Conservation (phyloP, 2,113 vertebrate species). For the Lucifuga dentata region DNA sequence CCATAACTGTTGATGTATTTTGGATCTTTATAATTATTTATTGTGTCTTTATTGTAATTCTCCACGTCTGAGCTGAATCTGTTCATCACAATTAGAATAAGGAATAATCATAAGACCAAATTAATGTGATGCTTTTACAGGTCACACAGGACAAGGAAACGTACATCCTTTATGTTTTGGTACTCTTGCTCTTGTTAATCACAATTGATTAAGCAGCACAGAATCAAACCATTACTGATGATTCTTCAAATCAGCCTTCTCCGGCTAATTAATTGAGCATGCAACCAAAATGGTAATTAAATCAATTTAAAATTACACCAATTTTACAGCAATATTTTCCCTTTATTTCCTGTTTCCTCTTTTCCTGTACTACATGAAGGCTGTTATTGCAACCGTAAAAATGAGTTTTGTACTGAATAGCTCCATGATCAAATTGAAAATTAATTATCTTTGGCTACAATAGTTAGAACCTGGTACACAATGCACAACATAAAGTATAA, state of each 20-base stretch:
- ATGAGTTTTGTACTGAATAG: conserved; percentile 12
- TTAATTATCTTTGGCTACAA: conserved; percentile 16
- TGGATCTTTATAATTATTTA: no score
- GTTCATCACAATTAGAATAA: no score
- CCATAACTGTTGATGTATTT: no score
- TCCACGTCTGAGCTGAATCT: no score
- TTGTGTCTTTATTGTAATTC: no score
- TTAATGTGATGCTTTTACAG: not conserved
- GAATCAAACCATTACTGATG: conserved; percentile 44
- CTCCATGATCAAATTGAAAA: conserved; percentile 22
- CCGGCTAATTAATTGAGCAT: conserved; percentile 42
- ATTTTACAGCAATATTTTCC: conserved; percentile 16
- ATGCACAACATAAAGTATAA: not conserved
- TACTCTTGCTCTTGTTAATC: conserved; percentile 50
- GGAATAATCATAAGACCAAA: conserved; percentile 3
- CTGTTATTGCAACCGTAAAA: conserved; percentile 16
- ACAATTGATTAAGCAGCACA: conserved; percentile 40
- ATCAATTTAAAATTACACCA: conserved; percentile 38
- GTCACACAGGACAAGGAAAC: conserved; percentile 18
- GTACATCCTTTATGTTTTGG: conserved; percentile 75
- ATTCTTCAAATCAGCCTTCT: conserved; percentile 59
- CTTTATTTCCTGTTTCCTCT: conserved; percentile 45
- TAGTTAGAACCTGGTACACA: not conserved
- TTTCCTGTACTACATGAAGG: conserved; percentile 7
- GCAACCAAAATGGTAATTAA: conserved; percentile 40